Evolutionary conservation across 1,140 invertebrate genomes (phyloP).

Genomic region (Macrosteles quadrilineatus): DNA sequence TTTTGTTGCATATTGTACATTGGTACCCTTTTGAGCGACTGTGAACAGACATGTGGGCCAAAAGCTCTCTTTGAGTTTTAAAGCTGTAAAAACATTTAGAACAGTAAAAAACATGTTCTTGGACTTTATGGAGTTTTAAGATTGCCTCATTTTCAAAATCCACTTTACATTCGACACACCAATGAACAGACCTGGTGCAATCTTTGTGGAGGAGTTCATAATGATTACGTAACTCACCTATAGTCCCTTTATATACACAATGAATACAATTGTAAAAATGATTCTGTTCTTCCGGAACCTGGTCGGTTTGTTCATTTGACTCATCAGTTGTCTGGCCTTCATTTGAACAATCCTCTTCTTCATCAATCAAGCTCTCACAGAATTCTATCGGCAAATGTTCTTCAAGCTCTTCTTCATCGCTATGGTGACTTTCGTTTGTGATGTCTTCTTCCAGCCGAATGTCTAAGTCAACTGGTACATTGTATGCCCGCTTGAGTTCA

Average conservation of each 20-base stretch:
- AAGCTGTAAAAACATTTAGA: background rate
- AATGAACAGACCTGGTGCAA: background rate
- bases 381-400: background rate
- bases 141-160: constrained; percentile 6
- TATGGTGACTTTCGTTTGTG: background rate
- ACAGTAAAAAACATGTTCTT: background rate
- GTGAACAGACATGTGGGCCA: constrained; percentile 1
- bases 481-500: constrained; percentile 3
- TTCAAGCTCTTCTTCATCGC: background rate
- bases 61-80: background rate
- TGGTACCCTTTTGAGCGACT: background rate
- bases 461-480: background rate
- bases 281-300: background rate
- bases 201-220: background rate
- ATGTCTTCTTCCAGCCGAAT: background rate
- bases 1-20: constrained; percentile 11
- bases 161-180: background rate
- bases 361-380: background rate
- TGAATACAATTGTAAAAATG: background rate
- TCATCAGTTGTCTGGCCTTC: background rate
- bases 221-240: background rate
- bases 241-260: background rate
- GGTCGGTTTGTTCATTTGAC: background rate
- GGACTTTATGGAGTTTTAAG: background rate
- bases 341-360: background rate